Evolutionary conservation across 2,113 vertebrate species (phyloP).

Genomic region (Neotoma lepida): DNA sequence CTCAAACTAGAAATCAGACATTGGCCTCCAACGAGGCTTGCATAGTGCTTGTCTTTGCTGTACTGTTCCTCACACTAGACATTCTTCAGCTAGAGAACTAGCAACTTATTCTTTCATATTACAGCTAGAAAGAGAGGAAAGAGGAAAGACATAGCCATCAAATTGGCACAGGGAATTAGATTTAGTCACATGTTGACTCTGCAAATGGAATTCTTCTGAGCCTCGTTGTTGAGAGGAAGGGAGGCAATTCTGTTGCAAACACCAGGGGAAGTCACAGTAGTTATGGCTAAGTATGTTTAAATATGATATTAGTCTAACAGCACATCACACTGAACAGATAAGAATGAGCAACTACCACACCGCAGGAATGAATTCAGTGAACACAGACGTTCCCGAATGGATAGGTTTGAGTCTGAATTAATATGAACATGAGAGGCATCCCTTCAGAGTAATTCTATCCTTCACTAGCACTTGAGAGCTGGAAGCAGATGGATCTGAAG

Average conservation of each 20-base stretch:
- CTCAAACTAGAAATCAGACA: slow-evolving; percentile 12
- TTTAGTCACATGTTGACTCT: not conserved
- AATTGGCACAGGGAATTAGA: not conserved
- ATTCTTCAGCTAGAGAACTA: not conserved
- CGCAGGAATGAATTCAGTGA: slow-evolving; percentile 26
- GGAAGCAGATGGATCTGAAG: not conserved
- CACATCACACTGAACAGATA: not conserved
- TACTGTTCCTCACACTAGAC: not conserved
- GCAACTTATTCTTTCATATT: not conserved
- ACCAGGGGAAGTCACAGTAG: not conserved
- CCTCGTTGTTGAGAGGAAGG: not conserved
- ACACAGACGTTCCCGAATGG: not conserved
- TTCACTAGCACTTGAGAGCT: not conserved
- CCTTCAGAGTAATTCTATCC: slow-evolving; percentile 20
- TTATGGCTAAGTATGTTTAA: not conserved
- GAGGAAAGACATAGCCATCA: not conserved
- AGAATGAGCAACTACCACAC: not conserved
- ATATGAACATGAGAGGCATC: slow-evolving; percentile 6
- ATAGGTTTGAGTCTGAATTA: slow-evolving; percentile 3
- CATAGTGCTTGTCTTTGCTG: not conserved
- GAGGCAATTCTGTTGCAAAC: not conserved
- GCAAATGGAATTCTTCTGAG: slow-evolving; percentile 7
- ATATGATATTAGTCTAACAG: not conserved
- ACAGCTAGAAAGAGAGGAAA: not conserved
- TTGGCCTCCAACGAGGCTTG: not conserved